Base-by-base conservation (phyloP, 2,797 vertebrate species). In the Limosa lapponica region DNA sequence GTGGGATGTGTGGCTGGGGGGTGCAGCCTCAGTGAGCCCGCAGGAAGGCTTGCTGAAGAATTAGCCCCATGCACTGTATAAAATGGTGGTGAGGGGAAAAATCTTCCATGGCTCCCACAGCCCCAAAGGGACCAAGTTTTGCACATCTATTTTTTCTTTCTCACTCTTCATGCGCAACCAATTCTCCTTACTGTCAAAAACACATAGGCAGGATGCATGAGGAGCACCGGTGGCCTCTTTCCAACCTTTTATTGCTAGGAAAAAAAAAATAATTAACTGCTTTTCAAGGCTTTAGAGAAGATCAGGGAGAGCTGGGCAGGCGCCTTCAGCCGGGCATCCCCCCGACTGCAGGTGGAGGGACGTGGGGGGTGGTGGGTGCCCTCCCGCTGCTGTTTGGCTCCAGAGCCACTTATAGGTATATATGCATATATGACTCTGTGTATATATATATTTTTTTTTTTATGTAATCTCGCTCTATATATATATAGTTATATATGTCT, bases 1-100 rank as follows among this genome's bases (percentile, higher is more conserved):
- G 12, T 10, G 17, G 46, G 57, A 22, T 1, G 5, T 28, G 69
- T 0, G 1, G 19, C 32, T 0, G 0, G 43, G 43, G 28, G 16
- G 3, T 15, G 46, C 1, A 55, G 24, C 41, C 70, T 17, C 17
- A 22, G 52, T 0, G 13, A 74, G 46, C 19, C 34, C 2, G 0
- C 27, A 7, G 25, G 28, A 32, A 34, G 59, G 11, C 0, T 0
- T 16, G 51, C 10, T 36, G 58, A 65, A 18, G 8, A 22, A n/a
- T 71, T 51, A 30, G 51, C 30, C 15, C 30, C 36, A 1, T 3
- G 20, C 2, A 2, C 5, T 5, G 11, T 1, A 25, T 6, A 20
- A 65, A 78, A 77, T 0, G 13, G 17, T 8, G 15, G 14, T 19
- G 43, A 16, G 43, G 43, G 23, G 11, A 19, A 10, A 13, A 49